Base-by-base conservation (phyloP, 2,113 vertebrate genomes). In the Chloroceryle aenea region DNA sequence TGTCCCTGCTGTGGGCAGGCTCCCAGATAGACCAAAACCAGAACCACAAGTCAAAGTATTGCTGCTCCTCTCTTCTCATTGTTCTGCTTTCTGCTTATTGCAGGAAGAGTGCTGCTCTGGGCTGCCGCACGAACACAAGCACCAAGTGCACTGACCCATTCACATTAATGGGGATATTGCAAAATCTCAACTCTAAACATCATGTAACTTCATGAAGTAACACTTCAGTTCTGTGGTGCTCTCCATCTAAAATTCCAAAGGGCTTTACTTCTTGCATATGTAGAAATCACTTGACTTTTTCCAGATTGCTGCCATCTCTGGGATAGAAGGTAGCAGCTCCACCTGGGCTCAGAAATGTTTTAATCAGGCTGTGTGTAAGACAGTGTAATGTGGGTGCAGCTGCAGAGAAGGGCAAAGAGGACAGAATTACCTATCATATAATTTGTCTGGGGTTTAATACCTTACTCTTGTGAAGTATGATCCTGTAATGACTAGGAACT, bases 381-480 rank as follows among this genome's bases (percentile, higher is more conserved):
- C 18, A 25, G 4, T n/a, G 29, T 58, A 69, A 77, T 77, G 71
- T 71, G 89, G 52, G 23, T 68, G 61, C 92, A 77, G 27, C 21
- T 95, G 81, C 38, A 77, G 47, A 26, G 55, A 80, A 78, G 72
- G 17, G 19, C 76, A 90, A 71, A 63, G n/a, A 83, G 50, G 47
- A 62, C 52, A 79, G 45, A 77, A 45, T 48, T 50, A 66, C 25
- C 15, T 34, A 88, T 83, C 75, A 36, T 68, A 19, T 81, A 84
- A 94, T 92, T 90, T 90, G 72, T 66, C 79, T 90, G 56, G 32
- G 17, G 40, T 67, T 88, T 94, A 94, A 90, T 88, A 67, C 12
- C 38, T 67, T 86, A 74, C 7, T 94, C 59, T 45, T 64, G 72
- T 43, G 72, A 88, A 91, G 55, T 80, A 67, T 43, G 85, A 86